Base-by-base conservation (phyloP, 2,888 invertebrate species). In the Hypena proboscidalis region DNA sequence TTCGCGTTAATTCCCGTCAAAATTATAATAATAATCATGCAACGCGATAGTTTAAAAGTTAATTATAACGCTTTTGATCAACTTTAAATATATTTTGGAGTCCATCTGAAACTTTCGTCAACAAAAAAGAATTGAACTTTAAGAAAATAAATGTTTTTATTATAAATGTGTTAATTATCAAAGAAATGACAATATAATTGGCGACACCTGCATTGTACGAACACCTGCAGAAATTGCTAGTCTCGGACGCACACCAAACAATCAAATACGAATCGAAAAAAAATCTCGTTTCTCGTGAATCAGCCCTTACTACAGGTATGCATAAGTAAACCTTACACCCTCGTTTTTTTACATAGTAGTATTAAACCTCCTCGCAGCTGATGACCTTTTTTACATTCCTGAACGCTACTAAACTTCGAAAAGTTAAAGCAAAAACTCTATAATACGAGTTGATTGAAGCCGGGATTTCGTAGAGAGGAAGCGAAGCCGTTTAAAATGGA, bases 301-400 rank as follows among this genome's bases (percentile, higher is more conserved):
- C 22, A 45, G 22, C 34, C 23, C 20, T 35, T 37, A 31, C 31
- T 25, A 60, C 58, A 48, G 40, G 47, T 60, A 48, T 58, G 19
- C 29, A 38, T 36, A 53, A 41, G n/a, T n/a, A n/a, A 47, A 17
- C 22, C 34, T 36, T 23, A 30, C 31, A 55, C 62, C 64, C 59
- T 56, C 45, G 22, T 15, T 26, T 48, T 47, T 58, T 41, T 32
- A 22, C 45, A 26, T 26, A 36, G 15, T 32, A 35, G 17, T 23
- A 27, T 37, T 20, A 31, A 38, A 43, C 35, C 13, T 35, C 23
- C 35, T 33, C 22, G 62, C 63, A 65, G 56, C 58, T 61, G 64
- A 62, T 62, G 50, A 44, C 46, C 42, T 39, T 31, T 58, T 59
- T 63, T 60, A 53, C 56, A 67, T 70, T 69, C 63, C 69, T 42